phyloP scores from a whole-genome alignment of 2,888 invertebrate species.

The Sphaerophoria taeniata region DNA sequence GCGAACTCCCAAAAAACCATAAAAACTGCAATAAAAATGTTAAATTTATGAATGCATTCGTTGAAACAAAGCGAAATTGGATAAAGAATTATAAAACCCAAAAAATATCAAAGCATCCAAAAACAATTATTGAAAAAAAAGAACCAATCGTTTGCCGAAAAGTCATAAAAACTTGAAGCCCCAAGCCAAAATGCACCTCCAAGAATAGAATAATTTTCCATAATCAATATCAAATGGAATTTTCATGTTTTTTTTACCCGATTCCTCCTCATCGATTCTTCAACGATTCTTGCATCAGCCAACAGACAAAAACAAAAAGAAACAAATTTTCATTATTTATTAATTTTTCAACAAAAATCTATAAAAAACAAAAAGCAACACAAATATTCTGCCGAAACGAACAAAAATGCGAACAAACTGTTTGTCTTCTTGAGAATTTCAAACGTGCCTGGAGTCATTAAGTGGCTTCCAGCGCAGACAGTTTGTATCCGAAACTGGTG shows the following conservation, averaged over 20 bases:
- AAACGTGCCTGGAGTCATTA: constrained; percentile 57
- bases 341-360: constrained; percentile 42
- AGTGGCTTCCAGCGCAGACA: constrained; percentile 45
- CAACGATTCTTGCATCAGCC: constrained; percentile 8
- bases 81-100: constrained; percentile 3
- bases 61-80: not conserved
- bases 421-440: constrained; percentile 42
- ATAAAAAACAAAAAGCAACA: constrained; percentile 4
- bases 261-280: not conserved
- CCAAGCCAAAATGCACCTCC: not conserved
- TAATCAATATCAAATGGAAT: constrained; percentile 65
- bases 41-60: constrained; percentile 63
- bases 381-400: not conserved
- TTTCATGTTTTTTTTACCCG: constrained; percentile 46
- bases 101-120: constrained; percentile 3
- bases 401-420: constrained; percentile 52
- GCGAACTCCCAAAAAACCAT: constrained; percentile 23
- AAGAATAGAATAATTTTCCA: constrained; percentile 56
- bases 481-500: constrained; percentile 49
- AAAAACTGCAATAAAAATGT: constrained; percentile 56
- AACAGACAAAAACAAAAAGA: constrained; percentile 21
- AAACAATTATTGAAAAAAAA: not conserved
- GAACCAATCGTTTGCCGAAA: constrained; percentile 18
- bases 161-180: constrained; percentile 11
- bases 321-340: constrained; percentile 50